phyloP scores from a whole-genome alignment of 2,888 invertebrate species.

The Ariolimax columbianus region DNA sequence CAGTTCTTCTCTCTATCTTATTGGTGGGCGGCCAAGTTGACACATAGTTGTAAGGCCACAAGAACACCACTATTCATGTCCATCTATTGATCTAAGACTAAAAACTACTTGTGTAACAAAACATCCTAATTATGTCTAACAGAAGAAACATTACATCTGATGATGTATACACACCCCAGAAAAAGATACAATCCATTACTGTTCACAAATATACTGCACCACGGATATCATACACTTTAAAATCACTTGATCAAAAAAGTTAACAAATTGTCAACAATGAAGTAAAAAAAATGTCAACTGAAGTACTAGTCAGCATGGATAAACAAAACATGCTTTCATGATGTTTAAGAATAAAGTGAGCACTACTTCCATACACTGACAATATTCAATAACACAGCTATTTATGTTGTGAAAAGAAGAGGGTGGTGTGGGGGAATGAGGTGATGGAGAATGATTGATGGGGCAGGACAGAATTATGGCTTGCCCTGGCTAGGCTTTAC shows the following conservation, averaged over 20 bases:
- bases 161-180: background rate
- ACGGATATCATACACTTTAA: background rate
- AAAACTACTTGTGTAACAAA: background rate
- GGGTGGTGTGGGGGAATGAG: too few species aligned
- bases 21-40: too few species aligned
- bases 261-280: background rate
- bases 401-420: too few species aligned
- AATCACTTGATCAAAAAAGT: background rate
- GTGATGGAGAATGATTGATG: too few species aligned
- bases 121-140: background rate
- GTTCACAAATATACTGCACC: background rate
- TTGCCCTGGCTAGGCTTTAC: too few species aligned
- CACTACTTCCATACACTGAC: too few species aligned
- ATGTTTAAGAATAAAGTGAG: background rate
- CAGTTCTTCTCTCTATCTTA: too few species aligned
- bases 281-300: background rate
- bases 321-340: conserved; percentile 8
- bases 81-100: too few species aligned
- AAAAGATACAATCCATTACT: background rate
- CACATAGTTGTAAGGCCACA: too few species aligned
- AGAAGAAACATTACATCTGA: background rate
- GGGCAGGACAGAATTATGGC: too few species aligned
- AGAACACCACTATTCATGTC: too few species aligned
- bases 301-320: background rate
- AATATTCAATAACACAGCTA: too few species aligned